Evolutionary conservation across 2,888 invertebrate genomes (phyloP).

Genomic region (Nezara viridula): DNA sequence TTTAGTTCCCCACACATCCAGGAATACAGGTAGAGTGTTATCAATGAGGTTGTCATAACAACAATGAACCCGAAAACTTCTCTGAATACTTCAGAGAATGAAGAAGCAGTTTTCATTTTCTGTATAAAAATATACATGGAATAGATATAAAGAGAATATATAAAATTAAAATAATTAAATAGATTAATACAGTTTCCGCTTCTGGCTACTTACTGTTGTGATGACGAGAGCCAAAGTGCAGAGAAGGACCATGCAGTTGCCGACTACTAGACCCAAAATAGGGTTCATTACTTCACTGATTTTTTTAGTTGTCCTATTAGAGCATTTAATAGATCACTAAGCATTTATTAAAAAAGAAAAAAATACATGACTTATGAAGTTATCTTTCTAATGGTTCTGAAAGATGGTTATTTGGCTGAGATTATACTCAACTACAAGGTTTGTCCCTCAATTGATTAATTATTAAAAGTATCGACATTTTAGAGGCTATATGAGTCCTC

Average conservation of each 20-base stretch:
- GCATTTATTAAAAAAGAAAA: too few relatives aligned
- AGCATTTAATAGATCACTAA: not conserved
- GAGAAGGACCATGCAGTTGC: conserved; percentile 39
- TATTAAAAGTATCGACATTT: too few relatives aligned
- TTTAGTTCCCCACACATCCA: conserved; percentile 57
- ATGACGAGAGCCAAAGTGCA: conserved; percentile 48
- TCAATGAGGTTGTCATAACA: conserved; percentile 54
- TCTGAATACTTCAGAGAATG: conserved; percentile 35
- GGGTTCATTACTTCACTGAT: conserved; percentile 53
- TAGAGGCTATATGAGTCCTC: too few relatives aligned
- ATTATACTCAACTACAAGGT: too few relatives aligned
- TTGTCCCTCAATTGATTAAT: too few relatives aligned
- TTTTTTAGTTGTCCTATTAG: conserved; percentile 32
- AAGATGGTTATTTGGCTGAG: too few relatives aligned
- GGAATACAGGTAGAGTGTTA: conserved; percentile 52
- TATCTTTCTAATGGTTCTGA: too few relatives aligned
- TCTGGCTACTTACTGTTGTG: conserved; percentile 37
- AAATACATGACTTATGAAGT: too few relatives aligned
- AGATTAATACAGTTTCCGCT: not conserved
- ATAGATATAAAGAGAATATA: not conserved
- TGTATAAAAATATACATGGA: not conserved
- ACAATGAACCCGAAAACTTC: conserved; percentile 50
- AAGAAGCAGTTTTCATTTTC: conserved; percentile 53
- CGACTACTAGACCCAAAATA: conserved; percentile 42
- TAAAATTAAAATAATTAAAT: not conserved